A percentile compares a stretch with the other conserved stretches of the same genome.
These are phyloP conservation scores for Drosophila willistoni DNA, from an alignment of 1,140 invertebrate species.

Conservation along the genomic window DNA sequence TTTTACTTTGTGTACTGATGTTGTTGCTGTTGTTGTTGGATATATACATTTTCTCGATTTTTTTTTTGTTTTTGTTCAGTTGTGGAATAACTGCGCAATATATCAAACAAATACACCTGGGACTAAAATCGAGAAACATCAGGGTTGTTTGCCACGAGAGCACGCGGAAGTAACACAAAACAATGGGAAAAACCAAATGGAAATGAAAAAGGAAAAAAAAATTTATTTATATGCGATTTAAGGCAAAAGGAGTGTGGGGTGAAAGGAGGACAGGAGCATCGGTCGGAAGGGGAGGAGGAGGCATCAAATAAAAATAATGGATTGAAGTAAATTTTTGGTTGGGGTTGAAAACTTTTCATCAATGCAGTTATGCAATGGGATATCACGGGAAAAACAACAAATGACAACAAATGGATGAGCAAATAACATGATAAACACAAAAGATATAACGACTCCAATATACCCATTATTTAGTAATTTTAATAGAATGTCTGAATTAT, in stretches of 20 bases:
- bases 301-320: slow-evolving; percentile 69
- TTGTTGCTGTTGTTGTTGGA: slow-evolving; percentile 4
- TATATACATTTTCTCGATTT: neutral
- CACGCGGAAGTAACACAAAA: slow-evolving; percentile 49
- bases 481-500: no score
- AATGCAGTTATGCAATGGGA: slow-evolving; percentile 46
- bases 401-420: slow-evolving; percentile 63
- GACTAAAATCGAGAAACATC: slow-evolving; percentile 45
- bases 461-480: neutral
- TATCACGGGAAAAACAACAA: slow-evolving; percentile 60
- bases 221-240: slow-evolving; percentile 75
- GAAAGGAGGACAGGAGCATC: slow-evolving; percentile 9
- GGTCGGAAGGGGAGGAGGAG: slow-evolving; percentile 8
- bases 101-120: slow-evolving; percentile 78
- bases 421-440: neutral
- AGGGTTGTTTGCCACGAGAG: slow-evolving; percentile 59
- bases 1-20: neutral
- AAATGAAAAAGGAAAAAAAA: slow-evolving; percentile 59
- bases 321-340: slow-evolving; percentile 69
- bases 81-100: slow-evolving; percentile 76
- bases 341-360: slow-evolving; percentile 14
- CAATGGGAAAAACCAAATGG: slow-evolving; percentile 64
- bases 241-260: slow-evolving; percentile 39
- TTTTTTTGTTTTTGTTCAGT: slow-evolving; percentile 6
- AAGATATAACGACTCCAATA: neutral